Evolutionary conservation across 2,888 invertebrate genomes (phyloP).

Genomic region (Patella depressa): DNA sequence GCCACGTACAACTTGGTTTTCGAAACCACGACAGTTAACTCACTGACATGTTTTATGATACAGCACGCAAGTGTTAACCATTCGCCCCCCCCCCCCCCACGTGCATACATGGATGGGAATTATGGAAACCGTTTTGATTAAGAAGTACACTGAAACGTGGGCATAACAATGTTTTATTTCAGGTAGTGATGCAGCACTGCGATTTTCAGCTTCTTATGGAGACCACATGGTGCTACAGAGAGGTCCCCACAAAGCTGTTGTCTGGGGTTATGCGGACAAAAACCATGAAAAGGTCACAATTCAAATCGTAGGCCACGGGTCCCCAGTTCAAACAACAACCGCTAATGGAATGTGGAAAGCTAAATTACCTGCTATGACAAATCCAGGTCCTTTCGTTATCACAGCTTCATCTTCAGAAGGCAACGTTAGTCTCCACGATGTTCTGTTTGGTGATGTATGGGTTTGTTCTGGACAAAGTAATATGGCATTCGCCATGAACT

Average conservation of each 20-base stretch:
- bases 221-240: constrained; percentile 48
- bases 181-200: background rate
- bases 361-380: constrained; percentile 42
- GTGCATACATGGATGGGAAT: too few relatives aligned
- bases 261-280: constrained; percentile 42
- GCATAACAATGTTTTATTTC: background rate
- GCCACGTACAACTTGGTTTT: too few relatives aligned
- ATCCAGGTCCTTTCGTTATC: constrained; percentile 44
- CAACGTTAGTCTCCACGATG: constrained; percentile 48
- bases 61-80: too few relatives aligned
- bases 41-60: too few relatives aligned
- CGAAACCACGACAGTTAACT: too few relatives aligned
- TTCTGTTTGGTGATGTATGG: constrained; percentile 69
- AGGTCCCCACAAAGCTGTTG: constrained; percentile 40
- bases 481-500: constrained; percentile 42
- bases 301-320: constrained; percentile 16
- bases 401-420: constrained; percentile 43
- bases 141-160: too few relatives aligned
- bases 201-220: constrained; percentile 33
- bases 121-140: too few relatives aligned
- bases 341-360: constrained; percentile 39
- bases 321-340: constrained; percentile 12
- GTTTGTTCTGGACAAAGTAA: constrained; percentile 67
- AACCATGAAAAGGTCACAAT: constrained; percentile 33
- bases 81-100: too few relatives aligned